A percentile compares a stretch with the other conserved stretches of the same genome.
Evolutionary conservation across 2,797 vertebrate species (phyloP).

Genomic region (Xiphophorus birchmanni): DNA sequence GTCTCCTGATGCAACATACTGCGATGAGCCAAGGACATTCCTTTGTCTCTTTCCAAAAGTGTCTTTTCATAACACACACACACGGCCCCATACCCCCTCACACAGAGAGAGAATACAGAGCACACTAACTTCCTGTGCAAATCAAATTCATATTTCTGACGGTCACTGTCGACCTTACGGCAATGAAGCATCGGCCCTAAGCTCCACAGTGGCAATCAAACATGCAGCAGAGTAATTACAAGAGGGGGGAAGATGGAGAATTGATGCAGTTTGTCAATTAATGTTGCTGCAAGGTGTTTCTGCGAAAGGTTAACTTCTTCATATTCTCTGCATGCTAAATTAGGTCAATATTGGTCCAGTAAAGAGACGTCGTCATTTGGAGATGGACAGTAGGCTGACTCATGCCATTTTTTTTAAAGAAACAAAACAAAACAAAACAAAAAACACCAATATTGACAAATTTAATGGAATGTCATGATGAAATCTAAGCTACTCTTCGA

Average conservation of each 20-base stretch:
- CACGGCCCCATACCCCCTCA: neutral
- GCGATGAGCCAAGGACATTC: conserved; percentile 68
- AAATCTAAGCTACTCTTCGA: conserved; percentile 9
- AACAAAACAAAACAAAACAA: conserved; percentile 26
- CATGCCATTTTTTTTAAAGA: conserved; percentile 38
- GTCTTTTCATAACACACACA: conserved; percentile 22
- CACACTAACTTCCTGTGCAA: conserved; percentile 71
- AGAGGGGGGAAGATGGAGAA: conserved; percentile 79
- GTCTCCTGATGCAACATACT: conserved; percentile 74
- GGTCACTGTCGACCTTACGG: conserved; percentile 80
- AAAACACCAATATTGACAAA: conserved; percentile 45
- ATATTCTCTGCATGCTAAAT: conserved; percentile 80
- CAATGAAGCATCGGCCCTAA: conserved; percentile 81
- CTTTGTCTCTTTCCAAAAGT: conserved; percentile 32
- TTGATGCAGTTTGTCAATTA: conserved; percentile 87
- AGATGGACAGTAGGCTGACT: conserved; percentile 74
- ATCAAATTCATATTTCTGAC: conserved; percentile 81
- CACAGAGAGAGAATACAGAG: conserved; percentile 12
- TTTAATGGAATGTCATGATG: conserved; percentile 54
- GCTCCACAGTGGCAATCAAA: conserved; percentile 81
- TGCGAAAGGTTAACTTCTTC: conserved; percentile 87
- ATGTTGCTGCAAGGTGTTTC: conserved; percentile 86
- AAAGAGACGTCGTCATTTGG: conserved; percentile 62
- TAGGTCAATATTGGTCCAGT: conserved; percentile 79
- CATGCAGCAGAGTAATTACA: conserved; percentile 82